These are phyloP conservation scores for Pseudorectes ferrugineus DNA, from an alignment of 2,113 vertebrate species.

Conservation along the genomic window DNA sequence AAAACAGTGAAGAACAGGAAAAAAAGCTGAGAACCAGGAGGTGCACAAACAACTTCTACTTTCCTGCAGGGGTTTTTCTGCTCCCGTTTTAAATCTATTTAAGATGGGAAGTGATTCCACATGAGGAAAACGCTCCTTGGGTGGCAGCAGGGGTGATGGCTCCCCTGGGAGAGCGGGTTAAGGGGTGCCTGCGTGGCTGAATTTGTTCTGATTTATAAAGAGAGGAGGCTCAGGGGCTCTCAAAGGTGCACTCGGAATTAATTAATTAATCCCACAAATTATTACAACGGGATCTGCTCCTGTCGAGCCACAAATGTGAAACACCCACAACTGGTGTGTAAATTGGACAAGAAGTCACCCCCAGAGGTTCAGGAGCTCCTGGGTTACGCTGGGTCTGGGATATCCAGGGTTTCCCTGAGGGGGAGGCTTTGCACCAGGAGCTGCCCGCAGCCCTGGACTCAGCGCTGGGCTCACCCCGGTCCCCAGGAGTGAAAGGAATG, in stretches of 20 bases:
- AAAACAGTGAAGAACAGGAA: not conserved
- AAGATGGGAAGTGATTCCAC: not conserved
- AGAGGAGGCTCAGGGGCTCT: not conserved
- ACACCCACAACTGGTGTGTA: not conserved
- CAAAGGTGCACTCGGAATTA: not conserved
- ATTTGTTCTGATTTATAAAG: not conserved
- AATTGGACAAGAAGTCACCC: not conserved
- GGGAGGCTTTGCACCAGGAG: not conserved
- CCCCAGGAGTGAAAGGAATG: rapidly evolving
- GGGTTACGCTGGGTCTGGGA: not conserved
- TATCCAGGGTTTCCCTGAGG: not conserved
- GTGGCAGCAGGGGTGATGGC: not conserved
- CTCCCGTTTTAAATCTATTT: not conserved
- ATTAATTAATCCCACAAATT: not conserved
- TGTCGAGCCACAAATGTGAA: not conserved
- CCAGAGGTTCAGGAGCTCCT: not conserved
- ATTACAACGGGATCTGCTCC: not conserved
- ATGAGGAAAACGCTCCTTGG: not conserved
- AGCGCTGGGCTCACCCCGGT: not conserved
- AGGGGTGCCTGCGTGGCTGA: not conserved
- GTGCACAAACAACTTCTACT: not conserved
- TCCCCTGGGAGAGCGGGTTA: not conserved
- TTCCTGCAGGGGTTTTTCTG: not conserved
- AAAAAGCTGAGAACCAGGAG: not conserved
- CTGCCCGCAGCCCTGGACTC: not conserved